Evolutionary conservation across 2,113 vertebrate species (phyloP).

Genomic region (Scortum barcoo): DNA sequence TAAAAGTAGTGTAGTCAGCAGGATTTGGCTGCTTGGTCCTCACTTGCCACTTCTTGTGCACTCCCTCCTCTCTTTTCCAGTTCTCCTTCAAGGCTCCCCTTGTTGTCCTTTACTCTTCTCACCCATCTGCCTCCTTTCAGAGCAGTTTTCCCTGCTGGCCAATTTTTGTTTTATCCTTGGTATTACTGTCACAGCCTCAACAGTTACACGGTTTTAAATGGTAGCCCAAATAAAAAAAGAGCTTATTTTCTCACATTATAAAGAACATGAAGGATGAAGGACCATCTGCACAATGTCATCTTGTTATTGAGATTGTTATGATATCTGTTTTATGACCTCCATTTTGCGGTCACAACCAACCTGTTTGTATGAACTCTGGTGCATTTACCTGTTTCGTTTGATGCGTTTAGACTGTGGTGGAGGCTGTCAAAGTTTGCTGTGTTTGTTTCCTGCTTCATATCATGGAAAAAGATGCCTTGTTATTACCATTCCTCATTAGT

Average conservation of each 20-base stretch:
- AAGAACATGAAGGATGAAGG: background rate
- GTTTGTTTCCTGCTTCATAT: background rate
- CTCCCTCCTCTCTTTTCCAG: conserved; percentile 35
- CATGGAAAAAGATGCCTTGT: background rate
- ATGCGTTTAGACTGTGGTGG: background rate
- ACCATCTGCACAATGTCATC: background rate
- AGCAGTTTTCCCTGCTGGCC: conserved; percentile 17
- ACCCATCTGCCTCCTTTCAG: conserved; percentile 24
- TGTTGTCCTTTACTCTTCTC: conserved; percentile 39
- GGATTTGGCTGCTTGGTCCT: conserved; percentile 47
- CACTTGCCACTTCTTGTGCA: conserved; percentile 45
- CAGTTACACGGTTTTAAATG: background rate
- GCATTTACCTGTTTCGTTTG: background rate
- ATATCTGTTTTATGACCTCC: background rate
- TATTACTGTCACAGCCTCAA: conserved; percentile 4
- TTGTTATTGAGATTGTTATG: too few relatives aligned
- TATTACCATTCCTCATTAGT: background rate
- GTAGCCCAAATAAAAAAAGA: background rate
- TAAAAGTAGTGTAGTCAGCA: conserved; percentile 70
- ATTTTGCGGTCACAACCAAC: background rate
- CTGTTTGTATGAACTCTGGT: background rate
- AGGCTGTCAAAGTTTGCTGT: background rate
- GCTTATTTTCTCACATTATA: background rate
- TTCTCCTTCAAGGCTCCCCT: conserved; percentile 40
- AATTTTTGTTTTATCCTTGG: conserved; percentile 16